phyloP scores from a whole-genome alignment of 2,113 vertebrate genomes.

The Salvelinus namaycush region DNA sequence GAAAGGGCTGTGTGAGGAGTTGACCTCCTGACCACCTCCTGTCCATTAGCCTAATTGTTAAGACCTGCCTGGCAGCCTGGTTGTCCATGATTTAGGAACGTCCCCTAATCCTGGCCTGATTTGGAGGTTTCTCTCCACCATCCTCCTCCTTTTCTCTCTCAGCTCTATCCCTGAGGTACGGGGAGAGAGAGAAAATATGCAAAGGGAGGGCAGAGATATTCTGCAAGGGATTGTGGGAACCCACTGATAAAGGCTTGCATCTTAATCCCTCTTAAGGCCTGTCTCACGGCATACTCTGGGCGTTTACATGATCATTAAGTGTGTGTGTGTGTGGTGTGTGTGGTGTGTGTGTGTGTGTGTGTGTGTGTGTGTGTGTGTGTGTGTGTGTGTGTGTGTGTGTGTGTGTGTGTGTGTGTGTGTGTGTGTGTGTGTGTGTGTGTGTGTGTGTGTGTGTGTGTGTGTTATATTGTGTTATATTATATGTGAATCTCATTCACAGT shows the following conservation, averaged over 20 bases:
- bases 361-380: neutral
- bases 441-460: neutral
- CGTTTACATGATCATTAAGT: constrained; percentile 68
- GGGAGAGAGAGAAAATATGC: constrained; percentile 31
- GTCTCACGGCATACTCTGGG: constrained; percentile 57
- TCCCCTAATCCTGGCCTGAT: too few species aligned
- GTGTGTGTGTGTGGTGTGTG: constrained; percentile 21
- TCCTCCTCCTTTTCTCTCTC: neutral
- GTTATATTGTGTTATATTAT: too few species aligned
- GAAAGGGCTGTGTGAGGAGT: too few species aligned
- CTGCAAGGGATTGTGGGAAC: constrained; percentile 74
- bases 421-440: neutral
- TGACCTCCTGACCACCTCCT: too few species aligned
- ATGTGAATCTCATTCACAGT: constrained; percentile 5
- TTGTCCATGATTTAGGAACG: too few species aligned
- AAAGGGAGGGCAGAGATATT: constrained; percentile 50
- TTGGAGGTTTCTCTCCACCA: neutral
- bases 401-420: neutral
- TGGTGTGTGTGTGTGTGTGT: neutral
- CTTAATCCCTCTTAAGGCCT: constrained; percentile 74
- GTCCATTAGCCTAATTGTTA: too few species aligned
- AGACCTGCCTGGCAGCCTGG: too few species aligned
- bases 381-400: neutral
- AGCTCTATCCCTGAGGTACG: neutral
- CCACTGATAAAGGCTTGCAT: constrained; percentile 69